Conservation (phyloP, 1,140 invertebrate genomes). For the Drosophila elegans region DNA sequence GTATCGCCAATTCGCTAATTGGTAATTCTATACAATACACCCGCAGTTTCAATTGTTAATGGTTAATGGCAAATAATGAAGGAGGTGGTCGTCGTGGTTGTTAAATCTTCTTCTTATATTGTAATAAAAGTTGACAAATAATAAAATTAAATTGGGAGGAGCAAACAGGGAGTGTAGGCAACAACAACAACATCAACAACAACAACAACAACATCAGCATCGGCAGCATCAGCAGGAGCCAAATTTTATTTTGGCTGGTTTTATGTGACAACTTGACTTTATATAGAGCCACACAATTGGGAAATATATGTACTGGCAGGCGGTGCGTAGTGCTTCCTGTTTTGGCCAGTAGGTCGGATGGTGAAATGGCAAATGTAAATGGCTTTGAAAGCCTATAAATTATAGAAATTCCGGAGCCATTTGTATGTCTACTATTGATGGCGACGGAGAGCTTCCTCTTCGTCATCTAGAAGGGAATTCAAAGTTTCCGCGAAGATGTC, state of each 20-base stretch:
- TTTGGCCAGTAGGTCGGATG: constrained; percentile 1
- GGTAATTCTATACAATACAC: background rate
- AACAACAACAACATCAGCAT: constrained; percentile 26
- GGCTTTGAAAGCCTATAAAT: constrained; percentile 67
- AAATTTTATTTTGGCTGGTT: constrained; percentile 6
- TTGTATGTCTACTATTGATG: constrained; percentile 61
- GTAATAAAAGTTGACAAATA: constrained; percentile 55
- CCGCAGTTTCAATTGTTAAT: background rate
- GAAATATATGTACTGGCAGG: background rate
- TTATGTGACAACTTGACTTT: constrained; percentile 38
- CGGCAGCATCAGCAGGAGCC: constrained; percentile 9
- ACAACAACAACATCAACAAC: background rate
- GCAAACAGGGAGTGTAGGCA: constrained; percentile 1
- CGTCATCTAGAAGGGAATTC: constrained; percentile 8
- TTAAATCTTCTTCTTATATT: background rate
- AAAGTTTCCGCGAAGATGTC: constrained; percentile 1
- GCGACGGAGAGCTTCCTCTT: constrained; percentile 40
- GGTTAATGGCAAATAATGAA: constrained; percentile 2
- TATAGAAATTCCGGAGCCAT: constrained; percentile 64
- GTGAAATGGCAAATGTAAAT: constrained; percentile 13
- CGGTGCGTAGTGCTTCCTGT: constrained; percentile 31
- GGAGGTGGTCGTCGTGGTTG: background rate
- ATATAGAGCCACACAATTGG: constrained; percentile 16
- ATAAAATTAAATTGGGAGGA: constrained; percentile 31
- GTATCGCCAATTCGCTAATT: constrained; percentile 1